Percentiles rank a stretch among this genome's conserved stretches.
Conservation (phyloP, 2,888 invertebrate species). For the Ptilodon capucinus region DNA sequence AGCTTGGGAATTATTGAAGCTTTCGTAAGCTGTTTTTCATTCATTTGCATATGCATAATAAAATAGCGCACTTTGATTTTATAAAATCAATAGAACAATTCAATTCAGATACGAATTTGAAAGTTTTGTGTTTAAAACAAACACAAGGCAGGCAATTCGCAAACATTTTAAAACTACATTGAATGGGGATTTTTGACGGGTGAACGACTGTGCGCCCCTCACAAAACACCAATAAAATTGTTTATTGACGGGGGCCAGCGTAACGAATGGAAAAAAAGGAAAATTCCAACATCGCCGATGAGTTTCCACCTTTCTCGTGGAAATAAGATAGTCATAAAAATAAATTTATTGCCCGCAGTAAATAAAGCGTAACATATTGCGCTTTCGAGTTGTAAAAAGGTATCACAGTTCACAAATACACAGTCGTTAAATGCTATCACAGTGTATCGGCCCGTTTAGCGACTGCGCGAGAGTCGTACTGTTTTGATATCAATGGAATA, state of each 20-base stretch:
- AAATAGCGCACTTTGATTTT: background rate
- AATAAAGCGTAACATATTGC: slow-evolving; percentile 75
- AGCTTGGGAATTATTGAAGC: background rate
- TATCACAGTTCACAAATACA: slow-evolving; percentile 47
- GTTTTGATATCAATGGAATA: background rate
- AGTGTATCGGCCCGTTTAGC: slow-evolving; percentile 22
- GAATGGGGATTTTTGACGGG: slow-evolving; percentile 21
- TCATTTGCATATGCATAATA: background rate
- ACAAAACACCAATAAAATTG: slow-evolving; percentile 63
- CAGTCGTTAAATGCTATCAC: slow-evolving; percentile 51
- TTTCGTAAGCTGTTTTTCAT: background rate
- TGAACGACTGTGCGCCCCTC: slow-evolving; percentile 24
- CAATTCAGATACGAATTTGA: background rate
- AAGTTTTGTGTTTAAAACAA: no score
- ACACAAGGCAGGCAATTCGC: background rate
- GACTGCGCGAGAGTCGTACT: slow-evolving; percentile 3
- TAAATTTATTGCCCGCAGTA: slow-evolving; percentile 72
- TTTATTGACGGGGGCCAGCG: slow-evolving; percentile 58
- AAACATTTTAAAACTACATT: slow-evolving; percentile 16
- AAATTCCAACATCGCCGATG: slow-evolving; percentile 49
- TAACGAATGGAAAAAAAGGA: slow-evolving; percentile 49
- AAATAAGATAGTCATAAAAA: slow-evolving; percentile 76
- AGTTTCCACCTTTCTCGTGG: slow-evolving; percentile 53
- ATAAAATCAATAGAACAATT: background rate
- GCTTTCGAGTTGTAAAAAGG: slow-evolving; percentile 60